Base-by-base conservation (phyloP, 2,113 vertebrate species). In the Tiliqua scincoides region DNA sequence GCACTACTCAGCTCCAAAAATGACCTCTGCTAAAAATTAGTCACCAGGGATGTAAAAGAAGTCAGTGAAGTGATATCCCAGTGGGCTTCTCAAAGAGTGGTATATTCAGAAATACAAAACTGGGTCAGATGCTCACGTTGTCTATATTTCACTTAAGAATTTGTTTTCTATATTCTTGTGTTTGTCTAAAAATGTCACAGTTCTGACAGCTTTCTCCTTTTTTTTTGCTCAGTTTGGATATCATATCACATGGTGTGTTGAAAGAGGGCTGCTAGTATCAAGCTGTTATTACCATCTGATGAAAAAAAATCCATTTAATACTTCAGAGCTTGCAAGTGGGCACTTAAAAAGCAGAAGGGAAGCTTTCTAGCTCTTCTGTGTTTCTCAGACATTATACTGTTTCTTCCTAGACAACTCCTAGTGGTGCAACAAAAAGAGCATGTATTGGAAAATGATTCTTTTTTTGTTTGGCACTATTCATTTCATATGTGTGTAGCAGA, bases 261-360 rank as follows among this genome's bases (percentile, higher is more conserved):
- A 93, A 91, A 82, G 88, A 85, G 84, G 43, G 57, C 73, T 54
- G 63, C 84, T 93, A 71, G 18, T 77, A 88, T 82, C 73, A 90
- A 94, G 76, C 68, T 93, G 93, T 92, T 91, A 80, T 89, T 81
- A 87, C 84, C 77, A 88, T 81, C 82, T 37, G 86, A 94, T 89
- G 85, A 89, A 86, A 93, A 91, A 92, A 94, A 85, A 40, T 91
- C 78, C 88, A 87, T 94, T 75, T 89, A 93, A 75, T 68, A 78
- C 89, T 94, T 94, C 79, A 90, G 85, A 93, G 75, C 43, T 82
- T 87, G 61, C 59, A 87, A 88, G 35, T 15, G 61, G 93, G 72
- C 12, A 1, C 91, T 94, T 95, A 81, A 93, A n/a, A 88, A 93
- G 77, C 81, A 83, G 30, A 59, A 27, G 63, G 3, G 14, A 54